Percentiles rank a stretch among this genome's conserved stretches.
These are phyloP conservation scores for Pygoscelis antarcticus DNA, from an alignment of 2,113 vertebrate species.

Conservation along the genomic window DNA sequence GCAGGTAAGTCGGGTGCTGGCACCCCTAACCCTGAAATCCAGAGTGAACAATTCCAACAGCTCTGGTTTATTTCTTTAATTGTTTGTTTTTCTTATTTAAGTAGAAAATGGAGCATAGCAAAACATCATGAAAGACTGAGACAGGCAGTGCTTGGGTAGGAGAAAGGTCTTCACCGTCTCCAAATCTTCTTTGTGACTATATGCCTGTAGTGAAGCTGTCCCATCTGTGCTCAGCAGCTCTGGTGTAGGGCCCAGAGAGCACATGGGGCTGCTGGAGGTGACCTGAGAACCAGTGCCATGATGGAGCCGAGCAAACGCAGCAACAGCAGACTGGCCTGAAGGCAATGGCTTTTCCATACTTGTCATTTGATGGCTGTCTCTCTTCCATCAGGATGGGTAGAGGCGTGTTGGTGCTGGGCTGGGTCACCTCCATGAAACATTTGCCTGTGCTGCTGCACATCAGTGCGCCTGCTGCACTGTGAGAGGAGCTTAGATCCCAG, in stretches of 20 bases:
- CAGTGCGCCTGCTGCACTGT: background rate
- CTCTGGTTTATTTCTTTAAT: background rate
- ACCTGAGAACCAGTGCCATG: background rate
- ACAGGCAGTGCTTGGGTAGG: background rate
- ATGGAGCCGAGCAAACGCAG: background rate
- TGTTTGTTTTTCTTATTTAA: background rate
- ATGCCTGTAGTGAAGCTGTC: background rate
- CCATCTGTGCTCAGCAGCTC: background rate
- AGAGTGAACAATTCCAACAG: background rate
- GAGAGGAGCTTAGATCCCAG: background rate
- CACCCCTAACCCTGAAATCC: too few relatives aligned
- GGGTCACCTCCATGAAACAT: background rate
- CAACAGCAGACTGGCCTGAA: background rate
- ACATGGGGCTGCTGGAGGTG: background rate
- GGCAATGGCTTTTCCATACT: background rate
- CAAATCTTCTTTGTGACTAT: background rate
- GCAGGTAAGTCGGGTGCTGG: constrained; percentile 56
- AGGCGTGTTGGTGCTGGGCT: background rate
- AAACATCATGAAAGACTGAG: background rate
- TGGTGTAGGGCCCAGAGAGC: too few relatives aligned
- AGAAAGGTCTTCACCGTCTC: background rate
- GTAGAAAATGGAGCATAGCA: background rate
- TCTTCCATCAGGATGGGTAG: background rate
- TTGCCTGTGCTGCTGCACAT: background rate
- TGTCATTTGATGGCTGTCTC: background rate